phyloP scores from a whole-genome alignment of 2,888 invertebrate species.

The Drosophila testacea region DNA sequence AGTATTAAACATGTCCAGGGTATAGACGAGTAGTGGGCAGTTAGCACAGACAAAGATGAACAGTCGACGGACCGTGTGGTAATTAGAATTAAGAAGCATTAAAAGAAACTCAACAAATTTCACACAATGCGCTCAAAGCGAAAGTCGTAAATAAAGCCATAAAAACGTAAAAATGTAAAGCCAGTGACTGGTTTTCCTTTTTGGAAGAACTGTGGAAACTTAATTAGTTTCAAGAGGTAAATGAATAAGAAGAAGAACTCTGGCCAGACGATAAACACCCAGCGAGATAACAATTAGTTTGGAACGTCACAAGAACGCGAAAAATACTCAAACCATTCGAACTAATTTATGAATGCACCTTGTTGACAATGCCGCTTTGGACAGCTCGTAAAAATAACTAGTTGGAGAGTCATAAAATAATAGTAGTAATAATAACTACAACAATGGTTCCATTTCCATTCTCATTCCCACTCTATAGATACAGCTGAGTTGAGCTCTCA shows the following conservation, averaged over 20 bases:
- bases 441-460: slow-evolving; percentile 30
- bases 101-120: slow-evolving; percentile 68
- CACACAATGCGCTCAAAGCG: slow-evolving; percentile 66
- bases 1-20: slow-evolving; percentile 10
- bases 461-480: slow-evolving; percentile 10
- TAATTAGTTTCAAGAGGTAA: slow-evolving; percentile 67
- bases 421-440: slow-evolving; percentile 47
- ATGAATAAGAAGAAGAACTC: slow-evolving; percentile 18
- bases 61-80: slow-evolving; percentile 69
- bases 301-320: slow-evolving; percentile 25
- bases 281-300: slow-evolving; percentile 71
- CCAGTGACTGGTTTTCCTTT: slow-evolving; percentile 51
- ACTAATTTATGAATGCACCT: slow-evolving; percentile 72
- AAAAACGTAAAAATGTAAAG: slow-evolving; percentile 71
- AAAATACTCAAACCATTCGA: slow-evolving; percentile 29
- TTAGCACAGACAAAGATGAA: slow-evolving; percentile 51
- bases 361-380: slow-evolving; percentile 73
- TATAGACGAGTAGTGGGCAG: slow-evolving; percentile 46
- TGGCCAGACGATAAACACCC: slow-evolving; percentile 56
- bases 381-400: slow-evolving; percentile 69
- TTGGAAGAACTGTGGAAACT: slow-evolving; percentile 67
- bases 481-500: slow-evolving; percentile 42
- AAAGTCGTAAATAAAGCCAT: slow-evolving; percentile 75
- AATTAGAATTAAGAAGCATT: slow-evolving; percentile 78
- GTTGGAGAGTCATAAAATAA: slow-evolving; percentile 41